Evolutionary conservation across 2,888 invertebrate genomes (phyloP), one percentile per base, ranked within the genome.

Genomic region (Rhingia rostrata): DNA sequence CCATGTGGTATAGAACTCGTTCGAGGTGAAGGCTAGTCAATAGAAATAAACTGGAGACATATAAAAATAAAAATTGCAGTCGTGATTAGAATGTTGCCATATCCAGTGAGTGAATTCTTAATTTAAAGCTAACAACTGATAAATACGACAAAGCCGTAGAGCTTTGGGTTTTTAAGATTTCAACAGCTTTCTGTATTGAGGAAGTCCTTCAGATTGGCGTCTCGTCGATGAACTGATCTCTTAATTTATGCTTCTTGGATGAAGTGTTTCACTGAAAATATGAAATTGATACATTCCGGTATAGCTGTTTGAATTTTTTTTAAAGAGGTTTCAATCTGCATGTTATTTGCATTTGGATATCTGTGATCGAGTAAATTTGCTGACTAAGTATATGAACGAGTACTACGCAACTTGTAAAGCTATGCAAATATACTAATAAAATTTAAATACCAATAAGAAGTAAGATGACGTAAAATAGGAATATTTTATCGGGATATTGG

Each of bases 1-100:
- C 6, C 51, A 47, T 22, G 47, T 73, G 54, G n/a, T 47, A 64
- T 56, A 49, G 37, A 73, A 73, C 73, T 39, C 6, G 73, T 73
- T 73, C 47, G 32, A 47, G 12, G 53, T 56, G 7, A 69, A 45
- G 30, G 51, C 41, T 6, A 43, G 43, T 3, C 56, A 69, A 32
- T 33, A 37, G 6, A 39, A 14, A 39, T n/a, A 43, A 51, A 4
- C n/a, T 32, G 22, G 9, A 45, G 22, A n/a, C 22, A 32, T 6
- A 39, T 30, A 64, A 12, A 43, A 35, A 41, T 10, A 41, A 35
- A 54, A 9, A 12, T 33, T 12, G 14, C 12, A 30, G 9, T 7
- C 35, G 45, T 67, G 30, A 45, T 43, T 35, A 56, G 67, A 67
- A 67, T 56, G 30, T 47, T 67, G 35, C 54, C 56, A 30, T 54